A percentile compares a stretch with the other conserved stretches of the same genome.
These are phyloP conservation scores for Grapholita molesta DNA, from an alignment of 1,140 invertebrate species.

Conservation along the genomic window DNA sequence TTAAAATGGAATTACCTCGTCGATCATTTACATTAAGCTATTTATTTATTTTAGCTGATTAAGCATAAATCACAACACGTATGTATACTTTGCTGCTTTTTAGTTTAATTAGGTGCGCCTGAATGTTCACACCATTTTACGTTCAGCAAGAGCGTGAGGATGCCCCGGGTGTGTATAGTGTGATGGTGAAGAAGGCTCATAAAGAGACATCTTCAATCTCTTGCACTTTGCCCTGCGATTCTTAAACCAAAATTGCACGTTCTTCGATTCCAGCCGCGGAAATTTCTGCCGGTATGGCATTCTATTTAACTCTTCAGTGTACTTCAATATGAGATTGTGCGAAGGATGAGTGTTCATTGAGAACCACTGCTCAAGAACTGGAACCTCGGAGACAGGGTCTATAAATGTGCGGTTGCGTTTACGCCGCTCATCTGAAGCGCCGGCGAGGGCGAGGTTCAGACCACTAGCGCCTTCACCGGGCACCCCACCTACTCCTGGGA, in stretches of 20 bases:
- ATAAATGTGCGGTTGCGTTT: slow-evolving; percentile 99
- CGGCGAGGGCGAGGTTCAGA: slow-evolving; percentile 80
- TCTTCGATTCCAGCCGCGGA: slow-evolving; percentile 96
- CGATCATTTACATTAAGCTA: not conserved
- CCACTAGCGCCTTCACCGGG: slow-evolving; percentile 75
- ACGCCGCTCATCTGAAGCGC: slow-evolving; percentile 88
- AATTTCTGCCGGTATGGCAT: slow-evolving; percentile 98
- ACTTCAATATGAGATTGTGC: slow-evolving; percentile 97
- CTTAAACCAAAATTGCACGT: slow-evolving; percentile 98
- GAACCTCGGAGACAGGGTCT: slow-evolving; percentile 98
- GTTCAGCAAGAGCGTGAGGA: slow-evolving; percentile 58
- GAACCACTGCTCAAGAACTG: slow-evolving; percentile 97
- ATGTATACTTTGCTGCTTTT: not conserved
- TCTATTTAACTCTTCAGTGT: slow-evolving; percentile 96
- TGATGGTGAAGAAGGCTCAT: slow-evolving; percentile 79
- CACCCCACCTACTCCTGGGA: slow-evolving; percentile 67
- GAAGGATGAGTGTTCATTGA: slow-evolving; percentile 98
- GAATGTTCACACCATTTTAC: slow-evolving; percentile 60
- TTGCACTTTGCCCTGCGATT: slow-evolving; percentile 98
- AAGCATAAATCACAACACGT: not conserved
- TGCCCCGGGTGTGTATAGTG: slow-evolving; percentile 71
- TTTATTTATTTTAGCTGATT: not conserved
- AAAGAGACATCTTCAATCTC: slow-evolving; percentile 92
- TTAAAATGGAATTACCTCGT: slow-evolving; percentile 21
- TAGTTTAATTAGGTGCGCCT: not conserved